Evolutionary conservation across 2,797 vertebrate genomes (phyloP).

Genomic region (Malacoraja senta): DNA sequence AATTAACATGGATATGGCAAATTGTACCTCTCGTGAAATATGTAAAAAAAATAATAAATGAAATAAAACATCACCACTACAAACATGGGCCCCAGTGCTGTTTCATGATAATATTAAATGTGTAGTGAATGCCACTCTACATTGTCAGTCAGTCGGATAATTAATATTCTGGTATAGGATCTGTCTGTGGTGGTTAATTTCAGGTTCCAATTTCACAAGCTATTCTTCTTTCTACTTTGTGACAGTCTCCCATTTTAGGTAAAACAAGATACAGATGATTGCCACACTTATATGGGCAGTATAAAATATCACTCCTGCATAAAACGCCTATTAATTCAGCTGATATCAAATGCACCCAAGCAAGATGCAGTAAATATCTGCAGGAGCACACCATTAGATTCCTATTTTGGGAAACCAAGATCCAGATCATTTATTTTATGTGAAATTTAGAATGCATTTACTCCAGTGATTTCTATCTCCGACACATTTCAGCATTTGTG

Average conservation of each 20-base stretch:
- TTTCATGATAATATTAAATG: background rate
- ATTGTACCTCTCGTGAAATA: no score
- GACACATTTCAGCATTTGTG: background rate
- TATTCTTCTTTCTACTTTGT: background rate
- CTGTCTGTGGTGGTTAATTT: background rate
- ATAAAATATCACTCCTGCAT: constrained; percentile 16
- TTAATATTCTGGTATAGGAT: background rate
- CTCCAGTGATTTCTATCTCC: background rate
- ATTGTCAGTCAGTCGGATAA: background rate
- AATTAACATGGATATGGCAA: background rate
- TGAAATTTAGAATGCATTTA: constrained; percentile 23
- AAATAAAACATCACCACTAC: background rate
- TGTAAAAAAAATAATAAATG: no score
- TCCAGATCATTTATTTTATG: constrained; percentile 30
- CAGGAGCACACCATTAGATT: background rate
- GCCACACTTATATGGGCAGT: background rate
- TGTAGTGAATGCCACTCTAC: background rate
- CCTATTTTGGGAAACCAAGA: constrained; percentile 18
- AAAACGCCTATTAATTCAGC: background rate
- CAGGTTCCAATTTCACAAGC: background rate
- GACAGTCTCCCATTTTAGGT: constrained; percentile 15
- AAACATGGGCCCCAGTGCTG: background rate
- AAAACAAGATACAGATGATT: constrained; percentile 19
- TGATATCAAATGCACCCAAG: constrained; percentile 21
- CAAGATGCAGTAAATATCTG: constrained; percentile 22